Percentiles rank a stretch among this genome's conserved stretches.
Conservation (phyloP, 2,797 vertebrate genomes). For the Enteromius anoplus region DNA sequence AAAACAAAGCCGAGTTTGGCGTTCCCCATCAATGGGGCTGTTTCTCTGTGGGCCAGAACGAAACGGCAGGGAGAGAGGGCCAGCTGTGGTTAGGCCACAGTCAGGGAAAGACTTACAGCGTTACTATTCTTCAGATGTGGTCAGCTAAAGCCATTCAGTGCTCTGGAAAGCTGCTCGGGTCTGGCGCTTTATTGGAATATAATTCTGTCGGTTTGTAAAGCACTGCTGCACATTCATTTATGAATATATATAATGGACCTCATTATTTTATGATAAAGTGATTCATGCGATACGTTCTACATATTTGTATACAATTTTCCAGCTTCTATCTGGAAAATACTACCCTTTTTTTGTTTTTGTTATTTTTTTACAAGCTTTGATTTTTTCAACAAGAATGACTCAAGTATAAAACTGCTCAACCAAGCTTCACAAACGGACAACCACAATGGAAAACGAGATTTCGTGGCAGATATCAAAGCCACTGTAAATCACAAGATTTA, state of each 20-base stretch:
- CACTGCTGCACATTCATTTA: conserved; percentile 15
- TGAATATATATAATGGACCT: background rate
- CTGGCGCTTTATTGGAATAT: conserved; percentile 16
- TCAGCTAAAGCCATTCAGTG: conserved; percentile 25
- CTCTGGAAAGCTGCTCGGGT: background rate
- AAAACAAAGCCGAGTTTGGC: conserved; percentile 10
- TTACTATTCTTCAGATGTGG: conserved; percentile 31
- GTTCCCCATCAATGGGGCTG: background rate
- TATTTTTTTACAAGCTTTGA: background rate
- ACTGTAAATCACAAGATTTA: conserved; percentile 61
- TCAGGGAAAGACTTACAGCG: conserved; percentile 25
- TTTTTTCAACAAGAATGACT: background rate
- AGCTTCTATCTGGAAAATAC: conserved; percentile 15
- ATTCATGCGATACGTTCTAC: background rate
- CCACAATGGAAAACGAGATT: conserved; percentile 38
- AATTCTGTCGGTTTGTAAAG: conserved; percentile 19
- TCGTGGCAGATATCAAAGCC: conserved; percentile 58
- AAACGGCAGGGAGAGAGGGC: background rate
- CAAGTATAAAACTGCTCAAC: conserved; percentile 17
- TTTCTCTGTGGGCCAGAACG: conserved; percentile 29
- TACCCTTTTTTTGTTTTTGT: background rate
- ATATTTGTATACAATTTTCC: background rate
- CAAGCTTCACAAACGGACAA: conserved; percentile 32
- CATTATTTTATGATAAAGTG: background rate
- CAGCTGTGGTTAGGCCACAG: conserved; percentile 40